phyloP scores from a whole-genome alignment of 2,888 invertebrate species.

The Noctua comes region DNA sequence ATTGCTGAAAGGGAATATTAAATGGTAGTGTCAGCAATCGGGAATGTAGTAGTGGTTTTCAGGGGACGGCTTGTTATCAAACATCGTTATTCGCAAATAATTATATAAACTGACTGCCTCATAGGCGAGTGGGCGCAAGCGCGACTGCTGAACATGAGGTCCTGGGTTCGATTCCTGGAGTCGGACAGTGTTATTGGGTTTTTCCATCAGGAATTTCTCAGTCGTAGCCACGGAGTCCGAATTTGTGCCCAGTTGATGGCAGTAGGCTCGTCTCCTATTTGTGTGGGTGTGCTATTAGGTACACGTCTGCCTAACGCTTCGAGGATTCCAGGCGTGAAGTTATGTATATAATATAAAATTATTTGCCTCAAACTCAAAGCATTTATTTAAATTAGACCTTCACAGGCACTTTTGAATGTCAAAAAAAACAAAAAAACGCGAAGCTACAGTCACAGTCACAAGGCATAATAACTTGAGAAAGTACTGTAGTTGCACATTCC shows the following conservation, averaged over 20 bases:
- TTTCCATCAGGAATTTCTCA: neutral
- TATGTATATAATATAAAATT: too few species aligned
- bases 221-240: neutral
- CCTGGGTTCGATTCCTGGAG: neutral
- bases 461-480: too few species aligned
- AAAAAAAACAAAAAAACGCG: too few species aligned
- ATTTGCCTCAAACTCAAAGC: too few species aligned
- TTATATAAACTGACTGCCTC: neutral
- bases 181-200: neutral
- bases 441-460: too few species aligned
- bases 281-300: neutral
- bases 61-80: neutral
- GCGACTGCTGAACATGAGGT: neutral
- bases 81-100: neutral
- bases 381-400: too few species aligned
- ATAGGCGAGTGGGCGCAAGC: neutral
- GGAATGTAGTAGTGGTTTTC: neutral
- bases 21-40: slow-evolving; percentile 11
- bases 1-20: neutral
- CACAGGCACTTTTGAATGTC: too few species aligned
- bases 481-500: too few species aligned
- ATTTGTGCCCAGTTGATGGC: neutral
- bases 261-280: too few species aligned
- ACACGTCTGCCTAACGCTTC: too few species aligned
- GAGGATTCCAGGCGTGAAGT: too few species aligned